Evolutionary conservation across 2,797 vertebrate species (phyloP).

Genomic region (Scolopax bukidnonensis): DNA sequence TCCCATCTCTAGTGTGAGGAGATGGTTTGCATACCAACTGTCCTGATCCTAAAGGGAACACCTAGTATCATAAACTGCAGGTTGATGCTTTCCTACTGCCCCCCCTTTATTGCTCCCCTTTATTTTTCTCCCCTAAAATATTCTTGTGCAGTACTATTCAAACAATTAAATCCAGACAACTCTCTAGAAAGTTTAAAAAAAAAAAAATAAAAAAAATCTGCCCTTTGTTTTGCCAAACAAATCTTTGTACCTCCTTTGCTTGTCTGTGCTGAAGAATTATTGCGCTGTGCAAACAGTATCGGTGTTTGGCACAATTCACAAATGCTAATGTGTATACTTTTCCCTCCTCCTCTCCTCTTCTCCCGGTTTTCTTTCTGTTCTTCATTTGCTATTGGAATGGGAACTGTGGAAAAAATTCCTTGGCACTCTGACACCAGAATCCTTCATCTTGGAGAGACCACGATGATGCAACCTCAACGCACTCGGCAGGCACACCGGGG

Average conservation of each 20-base stretch:
- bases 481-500: conserved; percentile 98
- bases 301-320: conserved; percentile 63
- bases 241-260: conserved; percentile 15
- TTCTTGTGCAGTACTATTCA: neutral
- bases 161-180: conserved; percentile 2
- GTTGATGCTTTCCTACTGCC: neutral
- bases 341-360: conserved; percentile 66
- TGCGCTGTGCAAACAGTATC: conserved; percentile 21
- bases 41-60: neutral
- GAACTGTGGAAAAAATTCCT: conserved; percentile 77
- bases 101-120: neutral
- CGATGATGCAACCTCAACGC: conserved; percentile 98
- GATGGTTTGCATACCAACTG: neutral
- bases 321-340: conserved; percentile 83
- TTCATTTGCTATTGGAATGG: conserved; percentile 79
- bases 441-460: conserved; percentile 99
- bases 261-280: conserved; percentile 57
- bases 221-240: conserved; percentile 4
- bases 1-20: neutral
- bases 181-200: neutral
- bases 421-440: conserved; percentile 88
- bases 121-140: neutral
- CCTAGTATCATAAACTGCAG: neutral
- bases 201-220: neutral
- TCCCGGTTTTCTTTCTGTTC: conserved; percentile 71